Base-by-base conservation (phyloP, 2,113 vertebrate species). In the Mustelus asterias region DNA sequence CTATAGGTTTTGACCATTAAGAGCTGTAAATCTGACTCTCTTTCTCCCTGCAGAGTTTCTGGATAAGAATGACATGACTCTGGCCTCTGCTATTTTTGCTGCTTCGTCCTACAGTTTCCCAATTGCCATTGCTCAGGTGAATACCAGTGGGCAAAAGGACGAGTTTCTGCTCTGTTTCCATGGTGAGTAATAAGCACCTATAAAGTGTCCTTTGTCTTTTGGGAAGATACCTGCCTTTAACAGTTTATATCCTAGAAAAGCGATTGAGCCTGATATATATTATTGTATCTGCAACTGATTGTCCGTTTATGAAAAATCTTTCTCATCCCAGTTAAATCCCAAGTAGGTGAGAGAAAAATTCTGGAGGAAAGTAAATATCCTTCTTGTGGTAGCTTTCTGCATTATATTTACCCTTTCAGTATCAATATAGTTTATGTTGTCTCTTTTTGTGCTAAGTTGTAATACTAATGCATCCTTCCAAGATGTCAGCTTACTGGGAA, bases 131-230 rank as follows among this genome's bases (percentile, higher is more conserved):
- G 98, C 99, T 97, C 99, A 99, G 97, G 98, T 99, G 97, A 98
- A 98, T 96, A 97, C 98, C 48, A 96, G 98, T 0, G 97, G 98
- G 96, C 99, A 99, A 98, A 98, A 99, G 96, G 99, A 99, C 90
- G 99, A 99, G 93, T 99, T 99, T 96, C 97, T 99, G 96, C 98
- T 99, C 90, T 99, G 99, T 97, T 99, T 99, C 97, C 99, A 99
- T 0, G 99, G 99, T 99, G 96, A 96, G 97, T n/a, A 0, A 7
- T 54, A 24, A 48, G 22, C 54, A 29, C 41, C 1, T 95, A 58
- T 44, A 37, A 44, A 13, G 65, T 94, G n/a, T 13, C 33, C 88
- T 60, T 92, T 92, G 29, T 6, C 58, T 63, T n/a, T 60, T 92
- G 13, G 33, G 60, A 63, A 63, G 58, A 92, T 60, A 33, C 54